Conservation (phyloP, 2,888 invertebrate genomes). For the Stramonita haemastoma region DNA sequence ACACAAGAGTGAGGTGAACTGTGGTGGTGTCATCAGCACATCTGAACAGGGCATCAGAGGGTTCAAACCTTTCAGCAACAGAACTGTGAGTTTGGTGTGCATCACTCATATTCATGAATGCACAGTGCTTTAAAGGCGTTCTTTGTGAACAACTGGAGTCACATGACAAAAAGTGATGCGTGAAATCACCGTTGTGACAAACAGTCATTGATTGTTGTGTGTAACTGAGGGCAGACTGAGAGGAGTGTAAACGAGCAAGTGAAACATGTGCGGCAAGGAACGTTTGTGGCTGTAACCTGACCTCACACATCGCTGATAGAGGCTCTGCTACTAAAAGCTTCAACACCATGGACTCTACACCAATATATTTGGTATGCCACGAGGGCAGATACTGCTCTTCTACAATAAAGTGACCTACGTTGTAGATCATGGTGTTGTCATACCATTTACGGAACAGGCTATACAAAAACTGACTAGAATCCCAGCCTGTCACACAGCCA, state of each 20-base stretch:
- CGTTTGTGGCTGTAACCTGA: not conserved
- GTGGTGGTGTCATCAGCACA: too few species aligned
- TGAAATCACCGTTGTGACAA: too few species aligned
- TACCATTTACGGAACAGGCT: not conserved
- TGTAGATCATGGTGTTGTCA: not conserved
- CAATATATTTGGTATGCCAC: not conserved
- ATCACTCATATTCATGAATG: too few species aligned
- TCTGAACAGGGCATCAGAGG: too few species aligned
- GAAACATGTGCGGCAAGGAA: not conserved
- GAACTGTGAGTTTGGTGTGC: too few species aligned
- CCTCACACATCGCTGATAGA: not conserved
- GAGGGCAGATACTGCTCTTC: not conserved
- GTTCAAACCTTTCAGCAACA: too few species aligned
- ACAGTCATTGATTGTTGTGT: too few species aligned
- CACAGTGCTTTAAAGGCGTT: too few species aligned
- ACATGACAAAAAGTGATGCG: too few species aligned
- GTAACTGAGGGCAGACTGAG: not conserved
- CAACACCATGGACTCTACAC: not conserved
- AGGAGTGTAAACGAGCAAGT: not conserved
- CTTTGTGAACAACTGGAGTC: too few species aligned
- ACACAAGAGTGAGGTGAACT: not conserved
- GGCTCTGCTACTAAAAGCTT: not conserved
- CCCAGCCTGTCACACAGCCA: not conserved
- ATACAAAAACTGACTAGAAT: not conserved
- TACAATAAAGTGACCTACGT: not conserved